Percentiles rank a stretch among this genome's conserved stretches.
Conservation (phyloP, 2,888 invertebrate genomes). For the Perdita meconis region DNA sequence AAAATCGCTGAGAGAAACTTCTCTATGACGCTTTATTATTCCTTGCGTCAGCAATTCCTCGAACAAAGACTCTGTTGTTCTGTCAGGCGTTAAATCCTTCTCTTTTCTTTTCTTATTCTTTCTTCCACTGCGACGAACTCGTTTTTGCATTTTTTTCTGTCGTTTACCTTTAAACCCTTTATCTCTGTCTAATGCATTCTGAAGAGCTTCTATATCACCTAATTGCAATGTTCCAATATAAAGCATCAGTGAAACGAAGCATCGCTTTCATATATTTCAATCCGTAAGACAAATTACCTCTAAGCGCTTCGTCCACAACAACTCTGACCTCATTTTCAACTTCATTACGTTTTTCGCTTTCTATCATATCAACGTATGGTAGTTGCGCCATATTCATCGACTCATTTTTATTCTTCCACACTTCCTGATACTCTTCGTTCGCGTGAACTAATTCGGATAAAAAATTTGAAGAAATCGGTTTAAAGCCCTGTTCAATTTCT, state of each 20-base stretch:
- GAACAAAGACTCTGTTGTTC: slow-evolving; percentile 95
- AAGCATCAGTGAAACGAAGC: too few relatives aligned
- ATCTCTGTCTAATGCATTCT: slow-evolving; percentile 90
- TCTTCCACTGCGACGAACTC: slow-evolving; percentile 92
- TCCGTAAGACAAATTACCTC: too few relatives aligned
- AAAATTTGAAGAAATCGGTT: slow-evolving; percentile 89
- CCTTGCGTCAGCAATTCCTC: slow-evolving; percentile 96
- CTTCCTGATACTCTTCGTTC: slow-evolving; percentile 92
- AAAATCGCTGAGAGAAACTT: slow-evolving; percentile 88
- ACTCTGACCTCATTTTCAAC: slow-evolving; percentile 93
- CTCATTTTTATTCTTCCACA: slow-evolving; percentile 94
- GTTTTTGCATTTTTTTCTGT: slow-evolving; percentile 91
- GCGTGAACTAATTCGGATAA: slow-evolving; percentile 89
- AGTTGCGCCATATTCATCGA: slow-evolving; percentile 89
- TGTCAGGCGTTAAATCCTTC: slow-evolving; percentile 96
- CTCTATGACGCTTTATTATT: slow-evolving; percentile 92
- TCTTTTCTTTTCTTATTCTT: slow-evolving; percentile 97
- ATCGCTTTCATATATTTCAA: too few relatives aligned
- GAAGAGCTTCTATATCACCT: slow-evolving; percentile 87
- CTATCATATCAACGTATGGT: slow-evolving; percentile 93
- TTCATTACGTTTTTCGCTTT: slow-evolving; percentile 92
- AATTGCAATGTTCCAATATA: slow-evolving; percentile 4
- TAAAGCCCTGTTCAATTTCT: slow-evolving; percentile 88
- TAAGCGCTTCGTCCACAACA: slow-evolving; percentile 92
- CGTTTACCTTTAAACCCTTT: slow-evolving; percentile 91